These are phyloP conservation scores for Parnassius apollo DNA, from an alignment of 2,888 invertebrate species.

Conservation along the genomic window DNA sequence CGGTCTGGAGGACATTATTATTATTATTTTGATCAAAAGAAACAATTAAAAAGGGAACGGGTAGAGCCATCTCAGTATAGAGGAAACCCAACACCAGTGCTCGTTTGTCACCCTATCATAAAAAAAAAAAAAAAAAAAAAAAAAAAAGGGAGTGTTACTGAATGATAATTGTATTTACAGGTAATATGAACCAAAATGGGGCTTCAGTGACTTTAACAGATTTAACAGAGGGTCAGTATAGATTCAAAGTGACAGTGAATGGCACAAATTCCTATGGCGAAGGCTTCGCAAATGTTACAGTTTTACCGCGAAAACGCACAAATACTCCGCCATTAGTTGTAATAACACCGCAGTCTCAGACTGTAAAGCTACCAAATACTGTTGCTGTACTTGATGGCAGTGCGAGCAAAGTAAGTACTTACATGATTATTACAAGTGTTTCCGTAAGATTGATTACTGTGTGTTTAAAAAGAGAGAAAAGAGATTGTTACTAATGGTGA, in stretches of 20 bases:
- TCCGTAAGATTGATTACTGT: no score
- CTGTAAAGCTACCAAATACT: conserved; percentile 93
- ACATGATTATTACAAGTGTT: no score
- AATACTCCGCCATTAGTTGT: conserved; percentile 92
- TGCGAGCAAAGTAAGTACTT: conserved; percentile 77
- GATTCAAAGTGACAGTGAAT: conserved; percentile 91
- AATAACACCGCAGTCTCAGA: conserved; percentile 92
- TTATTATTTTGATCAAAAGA: no score
- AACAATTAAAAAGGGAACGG: no score
- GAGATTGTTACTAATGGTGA: no score
- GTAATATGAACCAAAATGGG: conserved; percentile 91
- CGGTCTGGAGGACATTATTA: no score
- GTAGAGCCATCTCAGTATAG: no score
- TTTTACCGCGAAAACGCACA: conserved; percentile 89
- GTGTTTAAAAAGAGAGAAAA: no score
- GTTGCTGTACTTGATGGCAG: conserved; percentile 95
- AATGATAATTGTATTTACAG: conserved; percentile 51
- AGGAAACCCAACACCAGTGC: no score
- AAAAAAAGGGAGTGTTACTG: no score
- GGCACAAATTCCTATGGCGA: conserved; percentile 89
- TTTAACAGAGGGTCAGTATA: conserved; percentile 92
- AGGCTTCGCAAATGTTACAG: conserved; percentile 94
- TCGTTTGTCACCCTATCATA: no score
- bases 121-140: no score
- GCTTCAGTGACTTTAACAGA: conserved; percentile 91